Base-by-base conservation (phyloP, 2,797 vertebrate genomes). In the Bryconaethiops microstoma region DNA sequence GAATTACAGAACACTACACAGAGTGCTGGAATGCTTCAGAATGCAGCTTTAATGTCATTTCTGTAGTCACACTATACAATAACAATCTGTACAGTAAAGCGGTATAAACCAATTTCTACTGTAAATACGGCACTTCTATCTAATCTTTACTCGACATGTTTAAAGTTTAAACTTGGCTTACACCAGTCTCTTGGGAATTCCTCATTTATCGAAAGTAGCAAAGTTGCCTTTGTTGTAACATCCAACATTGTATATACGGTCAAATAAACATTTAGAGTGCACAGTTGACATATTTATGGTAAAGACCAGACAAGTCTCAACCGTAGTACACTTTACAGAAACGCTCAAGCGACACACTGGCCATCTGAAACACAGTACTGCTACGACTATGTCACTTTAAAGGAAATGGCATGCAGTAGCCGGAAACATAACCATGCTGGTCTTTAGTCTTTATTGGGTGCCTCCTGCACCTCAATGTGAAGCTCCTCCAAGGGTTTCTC, bases 181-280 rank as follows among this genome's bases (percentile, higher is more conserved):
- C 59, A 65, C 19, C 74, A 52, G 29, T n/a, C 19, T 29, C 5
- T 23, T n/a, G 48, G 16, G 23, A 67, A 54, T 50, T 64, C 72
- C 45, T 63, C 68, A 67, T 60, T 79, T 48, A 54, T 64, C 62
- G 70, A 50, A 42, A 54, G 12, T 55, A 74, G 62, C 40, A 78
- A 8, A 74, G 54, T 19, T 74, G 65, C 55, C 55, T 39, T 74
- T 68, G 64, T 64, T 59, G 35, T 57, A 21, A 82, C 21, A 69
- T 74, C 63, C 74, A 63, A 78, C 74, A 60, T 21, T 29, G 67
- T 73, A 78, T 68, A 78, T 17, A 55, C 29, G 17, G 25, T 40
- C 25, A 75, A 76, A 74, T 8, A 74, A 83, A 74, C 64, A 40
- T 81, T 74, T 29, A 52, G 62, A 80, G 57, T 13, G 70, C 78